These are phyloP conservation scores for Panopea generosa DNA, from an alignment of 2,888 invertebrate genomes.

Conservation along the genomic window DNA sequence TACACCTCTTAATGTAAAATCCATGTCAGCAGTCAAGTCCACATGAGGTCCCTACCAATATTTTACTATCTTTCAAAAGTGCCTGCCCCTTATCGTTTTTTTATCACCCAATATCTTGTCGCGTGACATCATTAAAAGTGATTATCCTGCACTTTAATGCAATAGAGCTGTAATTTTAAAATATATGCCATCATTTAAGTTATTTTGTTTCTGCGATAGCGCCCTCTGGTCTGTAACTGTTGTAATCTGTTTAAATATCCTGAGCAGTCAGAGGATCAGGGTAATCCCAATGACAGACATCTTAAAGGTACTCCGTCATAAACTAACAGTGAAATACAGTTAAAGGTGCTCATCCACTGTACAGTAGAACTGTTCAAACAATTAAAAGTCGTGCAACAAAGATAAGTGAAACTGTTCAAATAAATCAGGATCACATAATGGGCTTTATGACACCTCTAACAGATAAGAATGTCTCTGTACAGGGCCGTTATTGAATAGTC, in stretches of 20 bases:
- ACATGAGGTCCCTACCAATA: not conserved
- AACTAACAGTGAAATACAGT: not conserved
- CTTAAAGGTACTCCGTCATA: not conserved
- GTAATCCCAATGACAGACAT: not conserved
- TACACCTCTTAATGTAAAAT: slow-evolving; percentile 22
- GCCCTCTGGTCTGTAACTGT: too few species aligned
- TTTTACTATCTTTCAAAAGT: slow-evolving; percentile 6
- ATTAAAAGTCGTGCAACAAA: too few species aligned
- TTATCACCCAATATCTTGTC: slow-evolving; percentile 13
- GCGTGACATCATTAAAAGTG: slow-evolving; percentile 20
- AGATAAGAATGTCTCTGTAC: too few species aligned
- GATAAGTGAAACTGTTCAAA: too few species aligned
- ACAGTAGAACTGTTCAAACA: not conserved
- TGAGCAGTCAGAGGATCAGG: too few species aligned
- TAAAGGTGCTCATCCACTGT: not conserved
- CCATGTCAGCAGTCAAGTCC: slow-evolving; percentile 15
- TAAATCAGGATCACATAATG: too few species aligned
- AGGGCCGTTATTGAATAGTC: too few species aligned
- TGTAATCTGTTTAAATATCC: too few species aligned
- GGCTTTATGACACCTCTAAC: too few species aligned
- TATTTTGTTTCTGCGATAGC: too few species aligned
- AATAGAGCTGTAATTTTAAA: slow-evolving; percentile 6
- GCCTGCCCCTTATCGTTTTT: slow-evolving; percentile 11
- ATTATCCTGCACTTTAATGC: not conserved
- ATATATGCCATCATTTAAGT: too few species aligned